Base-by-base conservation (phyloP, 2,888 invertebrate genomes). In the Sialis fuliginosa region DNA sequence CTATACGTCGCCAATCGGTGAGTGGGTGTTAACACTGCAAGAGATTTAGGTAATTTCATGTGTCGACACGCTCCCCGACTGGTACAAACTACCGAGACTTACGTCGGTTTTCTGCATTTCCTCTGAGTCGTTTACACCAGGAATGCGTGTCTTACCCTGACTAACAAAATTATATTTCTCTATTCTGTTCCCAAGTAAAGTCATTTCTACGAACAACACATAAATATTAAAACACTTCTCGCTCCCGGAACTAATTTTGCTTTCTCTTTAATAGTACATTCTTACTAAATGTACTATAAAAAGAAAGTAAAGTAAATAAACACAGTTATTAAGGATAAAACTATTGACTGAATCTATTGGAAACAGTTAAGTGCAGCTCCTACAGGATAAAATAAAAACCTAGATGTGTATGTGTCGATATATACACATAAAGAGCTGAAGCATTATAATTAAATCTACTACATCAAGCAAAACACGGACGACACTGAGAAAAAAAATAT, bases 81-180 rank as follows among this genome's bases (percentile, higher is more conserved):
- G 47, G 39, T 46, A 47, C 49, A 46, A 49, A 22, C 22, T 22
- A 12, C 59, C 50, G 55, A 58, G 62, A 84, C 86, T 87, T 85
- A 88, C 88, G 71, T 86, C 82, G 62, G 86, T 87, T 62, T 77
- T 69, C 66, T 77, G 77, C 77, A 89, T 85, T 71, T 92, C 90
- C 68, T 81, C 82, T 60, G 74, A 79, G 74, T 96, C 95, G 77
- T 93, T 91, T 70, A 96, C 81, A 66, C 86, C 87, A 67, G 91
- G 90, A 68, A 96, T 92, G 71, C 83, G 79, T 63, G 84, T 86
- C 76, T 87, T 89, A 71, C 93, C 93, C 75, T 92, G 90, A 74
- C 86, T 84, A 73, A 92, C 84, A 75, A 81, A 86, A 68, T 79
- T 77, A 77, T 91, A 95, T 72, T 83, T 81, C 65, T 78, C 77